A percentile compares a stretch with the other conserved stretches of the same genome.
Conservation (phyloP, 2,797 vertebrate species). For the Sebastes oblongus region DNA sequence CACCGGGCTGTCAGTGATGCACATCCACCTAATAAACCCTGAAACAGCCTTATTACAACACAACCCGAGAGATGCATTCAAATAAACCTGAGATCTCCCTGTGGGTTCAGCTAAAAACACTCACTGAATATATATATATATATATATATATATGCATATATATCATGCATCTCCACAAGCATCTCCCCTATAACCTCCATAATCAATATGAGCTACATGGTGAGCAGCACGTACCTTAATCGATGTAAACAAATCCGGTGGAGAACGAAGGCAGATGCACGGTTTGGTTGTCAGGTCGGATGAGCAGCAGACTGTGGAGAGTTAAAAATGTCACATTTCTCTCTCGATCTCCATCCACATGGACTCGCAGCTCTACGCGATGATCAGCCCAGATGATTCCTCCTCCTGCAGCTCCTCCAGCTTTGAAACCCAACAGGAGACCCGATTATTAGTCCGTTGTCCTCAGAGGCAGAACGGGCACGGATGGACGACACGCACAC, state of each 20-base stretch:
- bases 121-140: slow-evolving; percentile 2
- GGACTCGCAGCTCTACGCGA: slow-evolving; percentile 30
- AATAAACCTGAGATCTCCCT: not conserved
- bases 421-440: slow-evolving; percentile 3
- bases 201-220: slow-evolving; percentile 32
- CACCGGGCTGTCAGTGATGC: slow-evolving; percentile 38
- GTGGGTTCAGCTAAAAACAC: not conserved
- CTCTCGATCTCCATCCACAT: slow-evolving; percentile 62
- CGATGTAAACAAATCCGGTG: slow-evolving; percentile 65
- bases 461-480: slow-evolving; percentile 29
- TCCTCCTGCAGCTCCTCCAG: slow-evolving; percentile 46
- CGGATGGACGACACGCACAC: slow-evolving; percentile 5
- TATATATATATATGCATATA: slow-evolving; percentile 3
- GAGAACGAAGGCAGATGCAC: slow-evolving; percentile 48
- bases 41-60: not conserved
- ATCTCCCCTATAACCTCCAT: not conserved
- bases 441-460: slow-evolving; percentile 41
- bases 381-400: slow-evolving; percentile 51
- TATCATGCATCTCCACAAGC: slow-evolving; percentile 20
- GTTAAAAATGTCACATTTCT: slow-evolving; percentile 79
- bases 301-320: not conserved
- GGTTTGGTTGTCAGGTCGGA: slow-evolving; percentile 34
- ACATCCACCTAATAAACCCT: slow-evolving; percentile 33
- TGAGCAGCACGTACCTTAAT: slow-evolving; percentile 74
- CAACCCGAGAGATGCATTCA: slow-evolving; percentile 2